Conservation (phyloP, 2,888 invertebrate genomes). For the Yponomeuta malinellus region DNA sequence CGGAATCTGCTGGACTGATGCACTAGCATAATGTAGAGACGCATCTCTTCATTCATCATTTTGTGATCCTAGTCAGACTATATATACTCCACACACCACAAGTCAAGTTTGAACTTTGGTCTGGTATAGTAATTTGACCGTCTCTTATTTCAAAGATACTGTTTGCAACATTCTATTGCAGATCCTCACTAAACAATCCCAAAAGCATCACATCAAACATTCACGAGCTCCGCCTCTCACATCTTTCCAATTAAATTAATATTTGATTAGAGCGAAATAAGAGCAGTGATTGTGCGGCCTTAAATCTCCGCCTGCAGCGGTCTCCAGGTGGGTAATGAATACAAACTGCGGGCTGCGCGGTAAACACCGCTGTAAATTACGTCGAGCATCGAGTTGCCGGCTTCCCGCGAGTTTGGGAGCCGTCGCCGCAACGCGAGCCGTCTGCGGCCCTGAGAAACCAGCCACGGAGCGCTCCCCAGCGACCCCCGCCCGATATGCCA, state of each 20-base stretch:
- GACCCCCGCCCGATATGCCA: constrained; percentile 42
- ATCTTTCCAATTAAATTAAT: constrained; percentile 41
- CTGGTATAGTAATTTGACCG: no score
- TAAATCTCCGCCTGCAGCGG: constrained; percentile 44
- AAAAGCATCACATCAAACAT: constrained; percentile 14
- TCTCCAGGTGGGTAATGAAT: constrained; percentile 67
- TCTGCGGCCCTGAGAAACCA: constrained; percentile 31
- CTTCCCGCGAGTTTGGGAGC: constrained; percentile 45
- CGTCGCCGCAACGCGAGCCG: constrained; percentile 27
- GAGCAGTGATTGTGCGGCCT: constrained; percentile 51
- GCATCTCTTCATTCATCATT: no score
- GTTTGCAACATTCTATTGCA: neutral
- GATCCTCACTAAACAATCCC: neutral
- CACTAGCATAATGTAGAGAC: no score
- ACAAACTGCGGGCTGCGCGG: constrained; percentile 67
- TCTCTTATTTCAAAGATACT: neutral
- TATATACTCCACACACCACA: no score
- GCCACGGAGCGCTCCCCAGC: constrained; percentile 38
- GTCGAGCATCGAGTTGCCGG: constrained; percentile 24
- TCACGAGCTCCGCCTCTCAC: constrained; percentile 8
- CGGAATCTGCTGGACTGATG: constrained; percentile 6
- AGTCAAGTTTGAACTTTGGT: no score
- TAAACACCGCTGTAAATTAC: constrained; percentile 66
- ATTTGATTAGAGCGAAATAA: constrained; percentile 54
- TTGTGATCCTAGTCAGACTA: no score